Percentiles rank a stretch among this genome's conserved stretches.
Conservation (phyloP, 2,888 invertebrate genomes). For the Apodemia hepburni region DNA sequence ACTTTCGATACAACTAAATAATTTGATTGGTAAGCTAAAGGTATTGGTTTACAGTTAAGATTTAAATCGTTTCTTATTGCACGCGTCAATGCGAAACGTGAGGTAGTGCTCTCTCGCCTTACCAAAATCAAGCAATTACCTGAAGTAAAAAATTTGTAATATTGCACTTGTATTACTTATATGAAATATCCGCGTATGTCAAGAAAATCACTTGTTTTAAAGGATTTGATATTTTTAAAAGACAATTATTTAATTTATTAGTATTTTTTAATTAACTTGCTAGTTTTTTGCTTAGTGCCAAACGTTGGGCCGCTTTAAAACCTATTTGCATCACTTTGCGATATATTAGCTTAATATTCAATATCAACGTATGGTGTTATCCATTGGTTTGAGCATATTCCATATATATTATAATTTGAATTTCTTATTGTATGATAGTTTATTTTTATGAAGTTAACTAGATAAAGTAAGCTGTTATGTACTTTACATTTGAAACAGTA, state of each 20-base stretch:
- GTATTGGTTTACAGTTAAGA: too few relatives aligned
- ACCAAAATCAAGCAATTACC: too few relatives aligned
- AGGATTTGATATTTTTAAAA: too few relatives aligned
- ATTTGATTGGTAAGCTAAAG: too few relatives aligned
- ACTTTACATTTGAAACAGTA: slow-evolving; percentile 52
- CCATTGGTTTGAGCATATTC: slow-evolving; percentile 53
- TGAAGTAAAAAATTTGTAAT: too few relatives aligned
- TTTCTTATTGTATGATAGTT: slow-evolving; percentile 74
- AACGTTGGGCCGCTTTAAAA: slow-evolving; percentile 27
- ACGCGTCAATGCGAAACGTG: too few relatives aligned
- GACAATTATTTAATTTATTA: not conserved
- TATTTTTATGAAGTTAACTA: slow-evolving; percentile 77
- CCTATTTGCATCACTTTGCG: slow-evolving; percentile 66
- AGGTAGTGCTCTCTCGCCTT: too few relatives aligned
- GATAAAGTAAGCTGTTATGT: slow-evolving; percentile 79
- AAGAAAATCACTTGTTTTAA: too few relatives aligned
- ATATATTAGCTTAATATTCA: slow-evolving; percentile 34
- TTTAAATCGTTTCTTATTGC: too few relatives aligned
- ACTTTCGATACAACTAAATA: too few relatives aligned
- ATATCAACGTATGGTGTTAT: slow-evolving; percentile 39
- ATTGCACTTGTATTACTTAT: too few relatives aligned
- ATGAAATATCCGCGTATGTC: too few relatives aligned
- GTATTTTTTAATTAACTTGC: slow-evolving; percentile 15
- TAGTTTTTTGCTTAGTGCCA: slow-evolving; percentile 1
- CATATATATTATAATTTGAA: slow-evolving; percentile 48